Evolutionary conservation across 2,888 invertebrate genomes (phyloP).

Genomic region (Lycophotia porphyrea): DNA sequence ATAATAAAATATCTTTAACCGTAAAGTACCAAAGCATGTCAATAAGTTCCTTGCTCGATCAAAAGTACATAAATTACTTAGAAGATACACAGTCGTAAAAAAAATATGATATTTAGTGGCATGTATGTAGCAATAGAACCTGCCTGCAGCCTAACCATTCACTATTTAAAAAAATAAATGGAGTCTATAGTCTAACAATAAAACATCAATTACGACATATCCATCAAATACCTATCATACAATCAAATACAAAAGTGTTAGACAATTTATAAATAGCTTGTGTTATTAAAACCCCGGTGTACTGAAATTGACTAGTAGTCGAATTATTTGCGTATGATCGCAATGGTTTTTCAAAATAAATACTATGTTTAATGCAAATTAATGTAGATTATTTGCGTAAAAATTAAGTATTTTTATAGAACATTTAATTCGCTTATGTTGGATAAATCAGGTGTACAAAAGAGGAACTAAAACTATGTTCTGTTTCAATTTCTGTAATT

Average conservation of each 20-base stretch:
- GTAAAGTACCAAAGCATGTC: not conserved
- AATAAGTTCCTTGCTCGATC: not conserved
- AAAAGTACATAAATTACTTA: not conserved
- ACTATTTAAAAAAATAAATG: conserved; percentile 3
- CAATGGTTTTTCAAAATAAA: not conserved
- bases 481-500: not conserved
- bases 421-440: not conserved
- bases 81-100: not conserved
- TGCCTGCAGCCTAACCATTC: not conserved
- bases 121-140: not conserved
- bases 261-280: conserved; percentile 23
- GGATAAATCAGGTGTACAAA: not conserved
- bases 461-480: not conserved
- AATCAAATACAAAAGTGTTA: too few species aligned
- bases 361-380: not conserved
- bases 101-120: not conserved
- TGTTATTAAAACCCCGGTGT: conserved; percentile 8
- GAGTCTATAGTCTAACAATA: not conserved
- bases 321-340: not conserved
- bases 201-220: not conserved
- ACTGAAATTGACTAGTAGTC: not conserved
- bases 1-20: not conserved
- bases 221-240: conserved; percentile 21
- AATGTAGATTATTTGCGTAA: not conserved
- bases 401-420: not conserved